Evolutionary conservation across 2,888 invertebrate species (phyloP).

Genomic region (Eutolmus rufibarbis): DNA sequence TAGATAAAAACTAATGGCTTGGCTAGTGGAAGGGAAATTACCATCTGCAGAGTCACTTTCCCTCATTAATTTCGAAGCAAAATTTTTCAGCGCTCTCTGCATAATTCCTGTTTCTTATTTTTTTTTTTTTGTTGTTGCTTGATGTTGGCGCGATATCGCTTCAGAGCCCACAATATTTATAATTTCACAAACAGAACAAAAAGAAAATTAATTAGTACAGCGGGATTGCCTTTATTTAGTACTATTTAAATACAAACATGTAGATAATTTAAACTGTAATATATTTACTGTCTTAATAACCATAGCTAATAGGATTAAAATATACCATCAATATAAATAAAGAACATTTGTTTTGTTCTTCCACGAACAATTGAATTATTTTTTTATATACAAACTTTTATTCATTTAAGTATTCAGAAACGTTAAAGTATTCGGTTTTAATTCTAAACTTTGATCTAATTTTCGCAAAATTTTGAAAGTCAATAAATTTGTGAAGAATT

Average conservation of each 20-base stretch:
- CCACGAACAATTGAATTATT: no score
- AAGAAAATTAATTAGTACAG: not conserved
- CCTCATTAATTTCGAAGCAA: not conserved
- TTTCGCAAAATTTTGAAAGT: no score
- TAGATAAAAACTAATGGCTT: constrained; percentile 18
- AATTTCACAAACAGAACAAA: not conserved
- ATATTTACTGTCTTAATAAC: not conserved
- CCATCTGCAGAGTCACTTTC: not conserved
- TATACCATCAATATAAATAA: no score
- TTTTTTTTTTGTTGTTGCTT: not conserved
- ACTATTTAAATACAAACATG: not conserved
- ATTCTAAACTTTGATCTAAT: no score
- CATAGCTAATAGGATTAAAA: no score
- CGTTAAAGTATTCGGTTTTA: no score
- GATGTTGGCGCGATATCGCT: not conserved
- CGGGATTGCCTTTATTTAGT: not conserved
- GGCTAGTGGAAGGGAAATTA: not conserved
- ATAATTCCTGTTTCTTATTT: not conserved
- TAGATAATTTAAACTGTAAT: not conserved
- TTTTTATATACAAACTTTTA: no score
- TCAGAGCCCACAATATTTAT: not conserved
- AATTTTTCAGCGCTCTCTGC: not conserved
- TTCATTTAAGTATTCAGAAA: no score
- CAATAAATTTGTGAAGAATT: no score
- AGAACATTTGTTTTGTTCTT: no score